These are phyloP conservation scores for Chaetodon auriga DNA, from an alignment of 2,113 vertebrate species.

Conservation along the genomic window DNA sequence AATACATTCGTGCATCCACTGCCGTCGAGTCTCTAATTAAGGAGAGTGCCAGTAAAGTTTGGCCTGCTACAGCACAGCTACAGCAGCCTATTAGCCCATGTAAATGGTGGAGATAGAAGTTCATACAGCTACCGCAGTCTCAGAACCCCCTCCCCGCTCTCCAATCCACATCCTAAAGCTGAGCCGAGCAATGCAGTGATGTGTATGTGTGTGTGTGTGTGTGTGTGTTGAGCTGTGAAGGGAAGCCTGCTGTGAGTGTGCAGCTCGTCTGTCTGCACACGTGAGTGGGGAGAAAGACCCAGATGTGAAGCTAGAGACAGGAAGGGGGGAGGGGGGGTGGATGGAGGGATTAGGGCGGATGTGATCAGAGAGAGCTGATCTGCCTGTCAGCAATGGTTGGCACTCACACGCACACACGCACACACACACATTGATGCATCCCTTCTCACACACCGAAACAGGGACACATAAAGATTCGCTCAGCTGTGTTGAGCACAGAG, in stretches of 20 bases:
- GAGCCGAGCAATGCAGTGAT: conserved; percentile 39
- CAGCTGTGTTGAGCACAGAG: conserved; percentile 46
- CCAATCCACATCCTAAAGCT: conserved; percentile 56
- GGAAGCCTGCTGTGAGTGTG: conserved; percentile 74
- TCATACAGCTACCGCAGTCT: conserved; percentile 49
- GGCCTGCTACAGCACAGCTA: neutral
- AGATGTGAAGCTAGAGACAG: conserved; percentile 78
- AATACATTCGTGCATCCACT: neutral
- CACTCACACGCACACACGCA: neutral
- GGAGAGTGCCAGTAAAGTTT: neutral
- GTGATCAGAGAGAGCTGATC: conserved; percentile 78
- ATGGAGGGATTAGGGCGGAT: conserved; percentile 67
- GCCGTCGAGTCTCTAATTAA: conserved; percentile 11
- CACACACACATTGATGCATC: conserved; percentile 21
- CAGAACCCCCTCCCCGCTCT: conserved; percentile 9
- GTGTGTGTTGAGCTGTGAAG: conserved; percentile 56
- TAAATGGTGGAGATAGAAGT: conserved; percentile 32
- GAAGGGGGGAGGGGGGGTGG: conserved; percentile 26
- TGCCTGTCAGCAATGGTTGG: conserved; percentile 74
- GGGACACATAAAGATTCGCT: conserved; percentile 55
- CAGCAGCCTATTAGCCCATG: neutral
- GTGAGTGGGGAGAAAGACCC: conserved; percentile 78
- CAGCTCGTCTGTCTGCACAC: conserved; percentile 80
- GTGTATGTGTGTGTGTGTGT: conserved; percentile 33
- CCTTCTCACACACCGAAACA: conserved; percentile 41